Evolutionary conservation across 2,888 invertebrate genomes (phyloP), one percentile per base, ranked within the genome.

Genomic region (Drosophila subsilvestris): DNA sequence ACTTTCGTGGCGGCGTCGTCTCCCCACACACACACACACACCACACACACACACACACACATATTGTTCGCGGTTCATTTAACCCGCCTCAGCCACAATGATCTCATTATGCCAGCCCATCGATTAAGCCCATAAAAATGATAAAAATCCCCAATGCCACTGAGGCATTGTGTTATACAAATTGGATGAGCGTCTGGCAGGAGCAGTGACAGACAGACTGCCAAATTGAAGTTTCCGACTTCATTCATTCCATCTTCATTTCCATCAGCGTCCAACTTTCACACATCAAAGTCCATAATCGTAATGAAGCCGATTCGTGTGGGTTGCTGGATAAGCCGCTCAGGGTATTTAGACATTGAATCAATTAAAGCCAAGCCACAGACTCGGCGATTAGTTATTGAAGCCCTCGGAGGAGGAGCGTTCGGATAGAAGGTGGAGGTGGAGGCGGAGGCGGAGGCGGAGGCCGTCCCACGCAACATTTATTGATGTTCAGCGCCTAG

Each of bases 321-420:
- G 68, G 63, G 57, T 54, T 49, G 60, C 58, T 74, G 74, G 76
- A 68, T 81, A 86, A 80, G 70, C 71, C 70, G 73, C 86, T 80
- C 75, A 65, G 67, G 67, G 63, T 80, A 79, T 68, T 84, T 75
- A 65, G 67, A 75, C 78, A 76, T 69, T 74, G 74, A 81, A 85
- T 83, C 85, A 87, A 87, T 87, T 87, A 87, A 76, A 78, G 68
- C 48, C 49, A 50, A 73, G 57, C 67, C 72, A 48, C 50, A 50
- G 50, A 54, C 48, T 43, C 45, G 44, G 61, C 66, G 66, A 73
- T 73, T 71, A 71, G 66, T 55, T 66, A 49, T 63, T 44, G 66
- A 63, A 43, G 66, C 32, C 48, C 25, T 22, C 18, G 3, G n/a
- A 25, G 49, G 59, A 27, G 37, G 14, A 5, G 14, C 4, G 14